Conservation (phyloP, 2,113 vertebrate genomes). For the Piprites chloris region DNA sequence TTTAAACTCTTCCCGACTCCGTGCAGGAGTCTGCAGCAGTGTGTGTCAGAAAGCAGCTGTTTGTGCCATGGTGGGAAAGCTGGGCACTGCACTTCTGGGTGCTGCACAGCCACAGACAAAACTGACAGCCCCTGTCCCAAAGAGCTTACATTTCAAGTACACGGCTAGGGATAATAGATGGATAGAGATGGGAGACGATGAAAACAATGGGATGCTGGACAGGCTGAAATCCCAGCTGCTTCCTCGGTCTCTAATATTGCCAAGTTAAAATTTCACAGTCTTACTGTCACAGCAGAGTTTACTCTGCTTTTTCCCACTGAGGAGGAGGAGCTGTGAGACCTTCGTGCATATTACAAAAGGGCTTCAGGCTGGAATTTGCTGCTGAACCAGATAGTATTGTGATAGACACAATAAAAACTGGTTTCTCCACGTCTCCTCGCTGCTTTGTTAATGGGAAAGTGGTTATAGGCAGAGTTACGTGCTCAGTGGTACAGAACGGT, state of each 20-base stretch:
- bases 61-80: neutral
- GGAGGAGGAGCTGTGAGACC: neutral
- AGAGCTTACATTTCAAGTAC: neutral
- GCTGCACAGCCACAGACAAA: neutral
- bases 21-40: fast-evolving
- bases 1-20: neutral
- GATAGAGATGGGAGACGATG: neutral
- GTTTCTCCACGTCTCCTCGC: neutral
- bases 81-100: neutral
- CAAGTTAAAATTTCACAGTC: neutral
- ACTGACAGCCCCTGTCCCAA: neutral
- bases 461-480: neutral
- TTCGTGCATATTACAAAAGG: neutral
- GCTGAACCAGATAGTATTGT: neutral
- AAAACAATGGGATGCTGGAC: neutral
- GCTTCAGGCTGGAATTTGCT: neutral
- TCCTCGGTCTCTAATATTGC: neutral
- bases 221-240: neutral
- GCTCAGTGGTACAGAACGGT: neutral
- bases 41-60: neutral
- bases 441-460: neutral
- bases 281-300: neutral
- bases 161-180: neutral
- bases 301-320: neutral
- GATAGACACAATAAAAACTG: neutral